Conservation (phyloP, 2,113 vertebrate genomes). For the Phalacrocorax pelagicus region DNA sequence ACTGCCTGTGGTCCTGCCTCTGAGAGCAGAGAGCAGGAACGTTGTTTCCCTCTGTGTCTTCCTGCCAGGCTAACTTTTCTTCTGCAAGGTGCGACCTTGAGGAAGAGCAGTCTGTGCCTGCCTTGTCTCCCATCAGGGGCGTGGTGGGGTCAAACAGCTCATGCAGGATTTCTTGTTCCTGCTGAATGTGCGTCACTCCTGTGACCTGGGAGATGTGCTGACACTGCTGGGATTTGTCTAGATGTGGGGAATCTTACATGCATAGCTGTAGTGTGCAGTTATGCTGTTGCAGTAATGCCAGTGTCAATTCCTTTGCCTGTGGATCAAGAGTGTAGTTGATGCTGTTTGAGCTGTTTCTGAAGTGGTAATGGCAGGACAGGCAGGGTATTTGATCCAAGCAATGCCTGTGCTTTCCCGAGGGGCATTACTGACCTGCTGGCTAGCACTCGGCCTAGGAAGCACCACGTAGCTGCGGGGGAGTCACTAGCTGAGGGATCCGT, state of each 20-base stretch:
- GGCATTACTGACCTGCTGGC: background rate
- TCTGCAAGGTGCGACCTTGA: background rate
- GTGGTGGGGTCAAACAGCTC: background rate
- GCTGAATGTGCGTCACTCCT: background rate
- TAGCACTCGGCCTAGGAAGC: background rate
- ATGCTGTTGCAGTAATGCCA: background rate
- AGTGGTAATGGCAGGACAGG: background rate
- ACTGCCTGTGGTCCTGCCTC: background rate
- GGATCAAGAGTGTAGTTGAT: background rate
- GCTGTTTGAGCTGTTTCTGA: background rate
- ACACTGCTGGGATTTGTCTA: background rate
- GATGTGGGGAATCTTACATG: background rate
- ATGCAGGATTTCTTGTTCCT: background rate
- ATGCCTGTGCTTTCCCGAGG: background rate
- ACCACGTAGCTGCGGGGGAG: background rate
- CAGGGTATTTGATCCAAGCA: background rate
- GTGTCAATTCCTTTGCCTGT: background rate
- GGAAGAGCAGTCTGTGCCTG: background rate
- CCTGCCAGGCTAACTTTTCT: background rate
- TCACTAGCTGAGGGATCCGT: fast-evolving
- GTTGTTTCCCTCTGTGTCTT: background rate
- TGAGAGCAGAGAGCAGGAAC: background rate
- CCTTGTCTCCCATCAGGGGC: background rate
- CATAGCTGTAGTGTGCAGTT: background rate
- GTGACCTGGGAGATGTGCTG: background rate